Evolutionary conservation across 30 jellyfish, hydroid and myxozoan genomes (phyloP).

Genomic region (Sanderia malayensis): DNA sequence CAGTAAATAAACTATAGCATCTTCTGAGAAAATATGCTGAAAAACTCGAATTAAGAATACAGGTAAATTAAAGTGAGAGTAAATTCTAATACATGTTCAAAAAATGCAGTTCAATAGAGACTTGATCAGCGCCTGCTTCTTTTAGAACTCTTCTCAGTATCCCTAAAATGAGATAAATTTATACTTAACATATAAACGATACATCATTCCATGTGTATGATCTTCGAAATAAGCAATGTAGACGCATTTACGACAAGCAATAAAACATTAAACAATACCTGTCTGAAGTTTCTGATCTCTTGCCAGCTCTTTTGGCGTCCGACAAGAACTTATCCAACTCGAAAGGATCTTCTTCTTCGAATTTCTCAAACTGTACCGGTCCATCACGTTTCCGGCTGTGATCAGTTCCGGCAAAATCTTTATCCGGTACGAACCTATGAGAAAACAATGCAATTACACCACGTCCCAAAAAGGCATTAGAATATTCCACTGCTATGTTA

Average conservation of each 20-base stretch:
- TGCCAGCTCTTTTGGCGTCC: slow-evolving; percentile 98
- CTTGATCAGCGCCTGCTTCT: slow-evolving; percentile 74
- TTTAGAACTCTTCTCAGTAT: slow-evolving; percentile 60
- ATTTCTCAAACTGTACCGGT: slow-evolving; percentile 97
- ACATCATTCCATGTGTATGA: neutral
- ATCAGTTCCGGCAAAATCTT: slow-evolving; percentile 95
- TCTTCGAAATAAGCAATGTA: neutral
- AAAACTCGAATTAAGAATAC: too few relatives aligned
- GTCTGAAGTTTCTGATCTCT: slow-evolving; percentile 84
- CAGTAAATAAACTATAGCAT: too few relatives aligned
- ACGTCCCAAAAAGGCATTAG: too few relatives aligned
- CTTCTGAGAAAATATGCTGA: too few relatives aligned
- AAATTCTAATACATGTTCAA: too few relatives aligned
- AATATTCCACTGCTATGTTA: too few relatives aligned
- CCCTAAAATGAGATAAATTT: slow-evolving; percentile 24
- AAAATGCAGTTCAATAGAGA: too few relatives aligned
- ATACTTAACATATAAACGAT: neutral
- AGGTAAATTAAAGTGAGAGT: too few relatives aligned
- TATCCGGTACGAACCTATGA: slow-evolving; percentile 96
- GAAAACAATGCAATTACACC: too few relatives aligned
- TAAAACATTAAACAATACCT: slow-evolving; percentile 32
- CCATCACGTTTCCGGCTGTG: slow-evolving; percentile 90
- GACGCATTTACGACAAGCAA: neutral
- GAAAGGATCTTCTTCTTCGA: slow-evolving; percentile 93
- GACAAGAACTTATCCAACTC: slow-evolving; percentile 87